Percentiles rank a stretch among this genome's conserved stretches.
Conservation (phyloP, 1,140 invertebrate species). For the Bombyx mandarina region DNA sequence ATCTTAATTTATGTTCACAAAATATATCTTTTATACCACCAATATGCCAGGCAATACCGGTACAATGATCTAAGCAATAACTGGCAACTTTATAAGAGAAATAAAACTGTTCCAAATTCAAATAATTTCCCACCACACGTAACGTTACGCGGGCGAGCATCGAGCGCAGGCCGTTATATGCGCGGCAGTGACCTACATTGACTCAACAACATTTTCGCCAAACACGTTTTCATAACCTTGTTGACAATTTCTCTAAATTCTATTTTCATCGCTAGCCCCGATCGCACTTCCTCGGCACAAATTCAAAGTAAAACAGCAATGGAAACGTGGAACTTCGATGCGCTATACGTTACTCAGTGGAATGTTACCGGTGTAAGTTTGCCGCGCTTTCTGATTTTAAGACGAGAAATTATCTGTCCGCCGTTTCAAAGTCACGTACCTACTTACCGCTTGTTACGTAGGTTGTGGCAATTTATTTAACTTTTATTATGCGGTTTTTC, state of each 20-base stretch:
- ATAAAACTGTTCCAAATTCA: slow-evolving; percentile 66
- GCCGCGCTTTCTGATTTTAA: slow-evolving; percentile 67
- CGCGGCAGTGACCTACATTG: slow-evolving; percentile 61
- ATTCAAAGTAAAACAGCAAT: slow-evolving; percentile 4
- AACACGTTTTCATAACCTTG: slow-evolving; percentile 48
- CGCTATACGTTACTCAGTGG: slow-evolving; percentile 3
- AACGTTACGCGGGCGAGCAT: slow-evolving; percentile 67
- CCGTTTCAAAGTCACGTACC: slow-evolving; percentile 57
- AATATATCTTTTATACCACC: slow-evolving; percentile 21
- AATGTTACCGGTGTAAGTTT: slow-evolving; percentile 39
- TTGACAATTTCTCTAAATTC: slow-evolving; percentile 22
- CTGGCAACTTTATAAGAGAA: slow-evolving; percentile 46
- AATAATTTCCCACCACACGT: slow-evolving; percentile 70
- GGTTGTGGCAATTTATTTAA: slow-evolving; percentile 49
- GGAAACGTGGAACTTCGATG: slow-evolving; percentile 6
- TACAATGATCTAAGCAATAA: slow-evolving; percentile 45
- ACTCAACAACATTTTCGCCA: slow-evolving; percentile 45
- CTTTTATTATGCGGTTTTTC: slow-evolving; percentile 40
- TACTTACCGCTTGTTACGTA: slow-evolving; percentile 59
- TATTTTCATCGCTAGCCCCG: slow-evolving; percentile 28
- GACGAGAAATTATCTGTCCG: slow-evolving; percentile 51
- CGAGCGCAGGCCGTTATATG: slow-evolving; percentile 65
- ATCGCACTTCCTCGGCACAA: slow-evolving; percentile 10
- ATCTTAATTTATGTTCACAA: slow-evolving; percentile 41
- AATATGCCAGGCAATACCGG: slow-evolving; percentile 1